A percentile compares a stretch with the other conserved stretches of the same genome.
These are phyloP conservation scores for Leptonema lineaticorne DNA, from an alignment of 1,140 invertebrate species.

Conservation along the genomic window DNA sequence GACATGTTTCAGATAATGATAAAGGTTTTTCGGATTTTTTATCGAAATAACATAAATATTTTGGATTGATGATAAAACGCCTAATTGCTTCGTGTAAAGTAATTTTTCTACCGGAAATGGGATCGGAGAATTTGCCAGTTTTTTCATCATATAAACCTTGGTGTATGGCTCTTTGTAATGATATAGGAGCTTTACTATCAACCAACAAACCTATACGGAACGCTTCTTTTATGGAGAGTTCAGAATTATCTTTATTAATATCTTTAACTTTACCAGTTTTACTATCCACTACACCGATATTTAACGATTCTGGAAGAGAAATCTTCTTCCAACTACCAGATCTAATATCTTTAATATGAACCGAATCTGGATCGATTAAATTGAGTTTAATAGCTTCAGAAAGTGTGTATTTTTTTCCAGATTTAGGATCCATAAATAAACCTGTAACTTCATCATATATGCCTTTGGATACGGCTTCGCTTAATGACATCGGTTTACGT, in stretches of 20 bases:
- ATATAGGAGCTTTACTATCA: constrained; percentile 79
- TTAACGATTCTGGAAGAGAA: constrained; percentile 72
- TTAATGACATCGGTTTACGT: constrained; percentile 76
- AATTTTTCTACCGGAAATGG: constrained; percentile 70
- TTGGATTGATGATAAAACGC: constrained; percentile 75
- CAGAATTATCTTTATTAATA: constrained; percentile 63
- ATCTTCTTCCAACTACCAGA: constrained; percentile 74
- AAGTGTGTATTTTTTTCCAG: constrained; percentile 72
- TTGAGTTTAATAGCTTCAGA: constrained; percentile 72
- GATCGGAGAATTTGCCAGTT: constrained; percentile 80
- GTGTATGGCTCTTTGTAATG: constrained; percentile 81
- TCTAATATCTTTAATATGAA: constrained; percentile 79
- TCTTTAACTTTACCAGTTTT: constrained; percentile 72
- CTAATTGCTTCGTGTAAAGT: constrained; percentile 84
- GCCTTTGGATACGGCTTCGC: constrained; percentile 80
- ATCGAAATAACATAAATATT: constrained; percentile 79
- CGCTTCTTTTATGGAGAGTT: constrained; percentile 76
- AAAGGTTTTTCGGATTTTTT: constrained; percentile 67
- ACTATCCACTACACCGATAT: constrained; percentile 72
- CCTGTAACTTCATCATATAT: constrained; percentile 75
- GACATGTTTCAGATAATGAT: constrained; percentile 75
- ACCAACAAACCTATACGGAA: constrained; percentile 78
- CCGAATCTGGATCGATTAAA: constrained; percentile 79
- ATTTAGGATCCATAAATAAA: constrained; percentile 77
- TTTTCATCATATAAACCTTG: constrained; percentile 81